Evolutionary conservation across 2,888 invertebrate species (phyloP), one percentile per base, ranked within the genome.

Genomic region (Nomada goodeniana): DNA sequence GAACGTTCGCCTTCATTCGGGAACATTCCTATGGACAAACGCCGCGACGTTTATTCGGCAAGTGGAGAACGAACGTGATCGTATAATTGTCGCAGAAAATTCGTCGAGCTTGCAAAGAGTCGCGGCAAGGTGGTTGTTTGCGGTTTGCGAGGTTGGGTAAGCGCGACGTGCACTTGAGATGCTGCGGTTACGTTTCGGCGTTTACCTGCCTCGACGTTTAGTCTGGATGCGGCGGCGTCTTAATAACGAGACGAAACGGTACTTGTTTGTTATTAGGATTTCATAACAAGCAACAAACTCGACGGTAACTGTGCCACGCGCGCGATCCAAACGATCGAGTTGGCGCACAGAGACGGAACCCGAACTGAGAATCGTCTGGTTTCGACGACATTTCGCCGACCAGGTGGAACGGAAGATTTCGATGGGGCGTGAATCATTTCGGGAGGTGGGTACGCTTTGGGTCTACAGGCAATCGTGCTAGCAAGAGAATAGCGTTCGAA

Each of bases 31-130:
- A 36, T 36, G 36, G 36, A 7, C 5, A 29, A 36, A 36, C 36
- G 36, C 0, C 9, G 36, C 36, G 36, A 36, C 36, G 36, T 36
- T 7, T 36, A 7, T 36, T 36, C 36, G 36, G 36, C 36, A 36
- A 36, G 36, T 36, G 36, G 36, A 7, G 36, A 7, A 15, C 13
- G 3, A 47, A 47, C 5, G 52, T 9, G 20, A 55, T 55, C 60
- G 42, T 67, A 15, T 90, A 91, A 93, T 92, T 92, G 90, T 89
- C 90, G 89, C 90, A 91, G 89, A 89, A 91, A 86, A 91, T 92
- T 91, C 89, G 89, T 85, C 86, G 89, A 90, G 89, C 90, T 89
- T 86, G 86, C 84, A 65, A 79, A 76, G 64, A 64, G 63, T 53
- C 55, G 36, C 60, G 29, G 67, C 20, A 78, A 75, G 75, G 70